Evolutionary conservation across 2,888 invertebrate species (phyloP).

Genomic region (Rhagonycha lutea): DNA sequence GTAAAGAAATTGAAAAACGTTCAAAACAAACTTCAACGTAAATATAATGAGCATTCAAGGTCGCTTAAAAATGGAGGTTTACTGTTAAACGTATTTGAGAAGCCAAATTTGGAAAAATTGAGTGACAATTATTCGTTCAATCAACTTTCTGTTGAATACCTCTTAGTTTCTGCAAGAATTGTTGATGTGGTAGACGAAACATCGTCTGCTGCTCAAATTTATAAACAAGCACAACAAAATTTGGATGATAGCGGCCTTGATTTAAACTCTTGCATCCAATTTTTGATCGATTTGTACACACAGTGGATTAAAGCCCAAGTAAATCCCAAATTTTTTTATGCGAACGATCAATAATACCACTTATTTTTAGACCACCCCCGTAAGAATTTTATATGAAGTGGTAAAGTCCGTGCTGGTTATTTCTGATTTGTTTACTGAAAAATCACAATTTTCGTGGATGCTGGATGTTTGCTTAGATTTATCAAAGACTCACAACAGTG

Average conservation of each 20-base stretch:
- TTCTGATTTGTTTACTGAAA: conserved; percentile 77
- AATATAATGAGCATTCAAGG: conserved; percentile 39
- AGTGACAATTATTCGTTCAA: conserved; percentile 60
- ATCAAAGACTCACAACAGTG: conserved; percentile 67
- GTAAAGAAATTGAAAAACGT: conserved; percentile 46
- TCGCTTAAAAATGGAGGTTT: conserved; percentile 25
- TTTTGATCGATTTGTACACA: conserved; percentile 87
- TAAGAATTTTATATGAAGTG: conserved; percentile 60
- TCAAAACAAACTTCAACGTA: conserved; percentile 43
- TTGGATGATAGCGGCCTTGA: conserved; percentile 72
- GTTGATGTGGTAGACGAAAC: conserved; percentile 57
- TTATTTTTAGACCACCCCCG: conserved; percentile 52
- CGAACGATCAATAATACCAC: not conserved
- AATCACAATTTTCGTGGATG: conserved; percentile 80
- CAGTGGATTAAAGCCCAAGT: conserved; percentile 70
- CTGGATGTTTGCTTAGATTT: conserved; percentile 70
- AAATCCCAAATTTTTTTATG: conserved; percentile 29
- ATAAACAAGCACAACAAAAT: conserved; percentile 50
- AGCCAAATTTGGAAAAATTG: conserved; percentile 65
- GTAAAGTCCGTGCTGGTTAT: conserved; percentile 71
- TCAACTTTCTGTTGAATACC: conserved; percentile 67
- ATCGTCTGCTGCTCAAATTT: conserved; percentile 41
- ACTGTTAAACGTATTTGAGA: conserved; percentile 59
- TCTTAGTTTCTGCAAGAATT: conserved; percentile 63
- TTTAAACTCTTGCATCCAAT: conserved; percentile 89